Percentiles rank a stretch among this genome's conserved stretches.
These are phyloP conservation scores for Vanacampus margaritifer DNA, from an alignment of 2,113 vertebrate genomes.

Conservation along the genomic window DNA sequence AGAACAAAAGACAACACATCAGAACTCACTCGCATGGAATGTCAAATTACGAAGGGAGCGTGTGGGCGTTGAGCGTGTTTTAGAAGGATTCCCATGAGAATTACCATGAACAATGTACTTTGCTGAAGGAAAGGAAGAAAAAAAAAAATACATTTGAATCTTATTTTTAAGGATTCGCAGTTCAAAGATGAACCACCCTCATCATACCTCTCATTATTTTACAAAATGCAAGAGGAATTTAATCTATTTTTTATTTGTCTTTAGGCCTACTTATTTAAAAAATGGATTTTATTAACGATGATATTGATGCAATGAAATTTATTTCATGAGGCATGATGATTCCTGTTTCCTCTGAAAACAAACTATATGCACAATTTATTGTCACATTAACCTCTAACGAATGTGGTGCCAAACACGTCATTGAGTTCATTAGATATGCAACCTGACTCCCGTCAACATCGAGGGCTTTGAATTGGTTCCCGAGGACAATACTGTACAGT, in stretches of 20 bases:
- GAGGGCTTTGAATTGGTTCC: too few species aligned
- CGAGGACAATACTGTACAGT: too few species aligned
- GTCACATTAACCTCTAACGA: background rate
- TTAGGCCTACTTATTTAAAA: background rate
- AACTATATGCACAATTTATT: background rate
- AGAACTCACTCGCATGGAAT: constrained; percentile 32
- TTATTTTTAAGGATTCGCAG: constrained; percentile 32
- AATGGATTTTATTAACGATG: too few species aligned
- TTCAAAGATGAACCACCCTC: constrained; percentile 44
- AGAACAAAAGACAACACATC: constrained; percentile 26
- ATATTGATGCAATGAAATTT: background rate
- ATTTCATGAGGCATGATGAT: background rate
- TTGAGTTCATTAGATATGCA: background rate
- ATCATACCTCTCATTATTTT: constrained; percentile 43
- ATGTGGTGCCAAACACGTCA: background rate
- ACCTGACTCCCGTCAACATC: too few species aligned
- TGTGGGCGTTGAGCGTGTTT: constrained; percentile 66
- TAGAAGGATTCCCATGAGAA: constrained; percentile 48
- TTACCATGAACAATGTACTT: constrained; percentile 50
- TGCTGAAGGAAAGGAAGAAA: constrained; percentile 48
- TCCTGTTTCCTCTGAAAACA: background rate
- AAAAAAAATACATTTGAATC: constrained; percentile 4
- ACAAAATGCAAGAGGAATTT: constrained; percentile 21
- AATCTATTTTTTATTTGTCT: background rate
- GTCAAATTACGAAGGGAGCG: constrained; percentile 45